phyloP scores from a whole-genome alignment of 92 coral and sea anemone genomes.

The Parazoanthus swiftii region DNA sequence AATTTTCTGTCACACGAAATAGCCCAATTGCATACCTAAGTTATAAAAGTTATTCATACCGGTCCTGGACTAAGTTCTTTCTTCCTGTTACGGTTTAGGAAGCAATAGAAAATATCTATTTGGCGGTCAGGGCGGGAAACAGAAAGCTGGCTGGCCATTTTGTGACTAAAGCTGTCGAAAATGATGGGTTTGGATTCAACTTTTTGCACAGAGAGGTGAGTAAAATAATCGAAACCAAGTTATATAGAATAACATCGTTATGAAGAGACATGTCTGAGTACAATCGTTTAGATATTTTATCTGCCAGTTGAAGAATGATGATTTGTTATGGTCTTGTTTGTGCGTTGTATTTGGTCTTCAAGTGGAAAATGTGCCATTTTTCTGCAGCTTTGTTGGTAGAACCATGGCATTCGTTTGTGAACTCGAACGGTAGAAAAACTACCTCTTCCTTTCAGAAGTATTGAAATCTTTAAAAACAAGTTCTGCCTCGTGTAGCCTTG shows the following conservation, averaged over 20 bases:
- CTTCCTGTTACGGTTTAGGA: conserved; percentile 25
- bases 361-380: neutral
- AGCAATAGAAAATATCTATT: conserved; percentile 57
- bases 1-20: neutral
- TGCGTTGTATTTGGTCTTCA: too few relatives aligned
- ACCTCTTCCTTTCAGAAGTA: too few relatives aligned
- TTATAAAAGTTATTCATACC: neutral
- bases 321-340: neutral
- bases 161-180: conserved; percentile 74
- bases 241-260: too few relatives aligned
- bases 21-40: neutral
- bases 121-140: conserved; percentile 77
- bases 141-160: conserved; percentile 77
- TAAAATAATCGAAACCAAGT: neutral
- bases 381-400: too few relatives aligned
- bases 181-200: conserved; percentile 80
- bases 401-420: too few relatives aligned
- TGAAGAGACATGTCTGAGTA: too few relatives aligned
- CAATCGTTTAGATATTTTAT: neutral
- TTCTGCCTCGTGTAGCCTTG: too few relatives aligned
- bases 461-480: too few relatives aligned
- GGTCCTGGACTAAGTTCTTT: neutral
- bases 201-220: conserved; percentile 84
- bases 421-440: too few relatives aligned
- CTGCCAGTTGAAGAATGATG: neutral